Percentiles rank a stretch among this genome's conserved stretches.
Evolutionary conservation across 2,797 vertebrate genomes (phyloP).

Genomic region (Euphonia xanthogaster): DNA sequence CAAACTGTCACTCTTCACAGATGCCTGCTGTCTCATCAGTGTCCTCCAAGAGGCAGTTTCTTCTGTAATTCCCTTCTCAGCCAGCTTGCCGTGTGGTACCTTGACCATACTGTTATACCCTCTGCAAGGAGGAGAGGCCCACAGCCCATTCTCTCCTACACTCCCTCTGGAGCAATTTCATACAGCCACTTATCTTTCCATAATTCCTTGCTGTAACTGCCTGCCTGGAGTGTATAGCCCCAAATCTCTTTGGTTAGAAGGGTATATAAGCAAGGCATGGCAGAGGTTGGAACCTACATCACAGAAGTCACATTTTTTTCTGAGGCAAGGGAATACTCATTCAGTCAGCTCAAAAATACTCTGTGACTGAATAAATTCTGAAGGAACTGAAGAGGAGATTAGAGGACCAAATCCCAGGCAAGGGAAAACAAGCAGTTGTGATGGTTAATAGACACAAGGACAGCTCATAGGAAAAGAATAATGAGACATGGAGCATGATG

Average conservation of each 20-base stretch:
- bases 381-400: conserved; percentile 23
- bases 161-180: not conserved
- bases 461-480: conserved; percentile 68
- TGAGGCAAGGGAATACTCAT: not conserved
- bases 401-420: conserved; percentile 30
- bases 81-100: not conserved
- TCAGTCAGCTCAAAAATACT: conserved; percentile 1
- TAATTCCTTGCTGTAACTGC: not conserved
- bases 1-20: not conserved
- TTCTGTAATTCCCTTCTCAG: not conserved
- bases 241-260: not conserved
- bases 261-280: not conserved
- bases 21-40: not conserved
- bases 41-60: not conserved
- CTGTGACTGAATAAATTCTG: conserved; percentile 28
- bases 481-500: conserved; percentile 61
- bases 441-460: conserved; percentile 61
- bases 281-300: not conserved
- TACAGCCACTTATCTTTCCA: not conserved
- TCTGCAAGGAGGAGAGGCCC: not conserved
- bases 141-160: not conserved
- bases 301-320: not conserved
- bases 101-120: not conserved
- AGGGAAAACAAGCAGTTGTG: conserved; percentile 63
- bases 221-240: not conserved